phyloP scores from a whole-genome alignment of 2,113 vertebrate genomes.

The Paramisgurnus dabryanus region DNA sequence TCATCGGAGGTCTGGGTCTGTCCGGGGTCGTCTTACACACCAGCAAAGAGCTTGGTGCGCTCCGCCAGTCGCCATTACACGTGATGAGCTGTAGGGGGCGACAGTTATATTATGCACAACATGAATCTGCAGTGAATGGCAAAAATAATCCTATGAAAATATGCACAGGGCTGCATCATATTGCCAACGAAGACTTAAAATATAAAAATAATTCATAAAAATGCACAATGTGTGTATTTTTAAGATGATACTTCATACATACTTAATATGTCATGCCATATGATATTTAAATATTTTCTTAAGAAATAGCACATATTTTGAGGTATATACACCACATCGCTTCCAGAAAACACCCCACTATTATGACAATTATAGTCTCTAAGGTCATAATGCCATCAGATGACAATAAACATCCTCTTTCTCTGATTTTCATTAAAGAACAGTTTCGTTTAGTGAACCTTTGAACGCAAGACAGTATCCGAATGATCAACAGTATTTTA shows the following conservation, averaged over 20 bases:
- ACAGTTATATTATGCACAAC: neutral
- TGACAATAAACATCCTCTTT: neutral
- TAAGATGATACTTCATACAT: too few relatives aligned
- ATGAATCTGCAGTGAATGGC: too few relatives aligned
- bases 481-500: neutral
- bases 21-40: slow-evolving; percentile 95
- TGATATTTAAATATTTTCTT: too few relatives aligned
- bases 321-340: neutral
- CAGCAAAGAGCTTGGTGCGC: slow-evolving; percentile 91
- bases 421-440: neutral
- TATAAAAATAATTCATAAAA: too few relatives aligned
- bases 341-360: neutral
- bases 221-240: too few relatives aligned
- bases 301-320: neutral
- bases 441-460: neutral
- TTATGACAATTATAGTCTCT: neutral
- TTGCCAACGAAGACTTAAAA: too few relatives aligned
- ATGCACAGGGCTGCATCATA: too few relatives aligned
- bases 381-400: neutral
- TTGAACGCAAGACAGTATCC: too few relatives aligned
- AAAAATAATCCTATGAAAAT: too few relatives aligned
- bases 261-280: too few relatives aligned
- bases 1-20: slow-evolving; percentile 89
- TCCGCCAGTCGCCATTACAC: slow-evolving; percentile 90
- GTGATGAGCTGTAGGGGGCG: slow-evolving; percentile 82